phyloP scores from a whole-genome alignment of 2,888 invertebrate species.

The Endomychus coccineus region DNA sequence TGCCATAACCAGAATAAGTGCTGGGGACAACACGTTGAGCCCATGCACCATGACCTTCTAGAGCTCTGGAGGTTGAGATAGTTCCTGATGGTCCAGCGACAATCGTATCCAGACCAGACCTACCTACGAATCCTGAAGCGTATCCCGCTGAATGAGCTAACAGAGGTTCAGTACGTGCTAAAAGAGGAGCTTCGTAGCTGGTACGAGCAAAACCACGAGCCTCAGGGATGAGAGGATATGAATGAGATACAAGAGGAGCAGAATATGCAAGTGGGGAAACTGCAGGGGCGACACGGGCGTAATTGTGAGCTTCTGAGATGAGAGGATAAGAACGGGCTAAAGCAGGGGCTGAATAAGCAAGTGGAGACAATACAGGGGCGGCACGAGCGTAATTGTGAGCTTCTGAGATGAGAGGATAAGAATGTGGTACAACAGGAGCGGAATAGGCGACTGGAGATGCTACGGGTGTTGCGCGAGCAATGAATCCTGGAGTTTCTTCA shows the following conservation, averaged over 20 bases:
- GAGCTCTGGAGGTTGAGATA: constrained; percentile 23
- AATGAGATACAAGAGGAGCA: constrained; percentile 15
- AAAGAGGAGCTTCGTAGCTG: too few species aligned
- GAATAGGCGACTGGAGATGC: not conserved
- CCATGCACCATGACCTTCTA: not conserved
- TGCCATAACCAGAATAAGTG: too few species aligned
- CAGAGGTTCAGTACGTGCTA: too few species aligned
- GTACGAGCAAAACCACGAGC: constrained; percentile 9
- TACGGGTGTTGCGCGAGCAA: constrained; percentile 16
- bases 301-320: too few species aligned
- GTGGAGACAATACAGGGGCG: constrained; percentile 16
- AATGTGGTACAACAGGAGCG: constrained; percentile 14
- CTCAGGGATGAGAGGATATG: constrained; percentile 13
- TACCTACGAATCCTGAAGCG: too few species aligned
- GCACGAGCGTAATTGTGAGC: too few species aligned
- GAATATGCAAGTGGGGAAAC: constrained; percentile 18
- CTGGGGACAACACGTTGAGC: not conserved
- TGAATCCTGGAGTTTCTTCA: constrained; percentile 23
- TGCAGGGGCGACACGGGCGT: too few species aligned
- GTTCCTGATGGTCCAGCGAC: constrained; percentile 30
- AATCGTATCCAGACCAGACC: too few species aligned
- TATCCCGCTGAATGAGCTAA: too few species aligned
- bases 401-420: constrained; percentile 18
- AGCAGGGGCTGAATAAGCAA: constrained; percentile 13
- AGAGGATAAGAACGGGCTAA: constrained; percentile 6